Percentiles rank a stretch among this genome's conserved stretches.
Evolutionary conservation across 1,140 invertebrate species (phyloP).

Genomic region (Hirudo medicinalis): DNA sequence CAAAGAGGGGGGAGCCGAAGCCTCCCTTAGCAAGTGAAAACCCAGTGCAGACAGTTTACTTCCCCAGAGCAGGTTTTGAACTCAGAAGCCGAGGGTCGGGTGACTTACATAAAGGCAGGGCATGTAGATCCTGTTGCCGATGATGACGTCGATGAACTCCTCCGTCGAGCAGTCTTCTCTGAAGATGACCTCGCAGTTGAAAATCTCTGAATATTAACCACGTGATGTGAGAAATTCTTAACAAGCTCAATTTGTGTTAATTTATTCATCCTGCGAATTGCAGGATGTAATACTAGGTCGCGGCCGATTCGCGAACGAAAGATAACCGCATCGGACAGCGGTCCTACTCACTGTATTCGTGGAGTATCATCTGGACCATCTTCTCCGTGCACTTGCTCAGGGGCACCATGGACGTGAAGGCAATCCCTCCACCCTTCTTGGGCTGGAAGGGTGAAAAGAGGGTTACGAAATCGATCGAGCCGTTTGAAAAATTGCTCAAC

Average conservation of each 20-base stretch:
- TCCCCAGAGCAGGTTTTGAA: too few relatives aligned
- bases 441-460: not conserved
- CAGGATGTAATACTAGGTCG: too few relatives aligned
- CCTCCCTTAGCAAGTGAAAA: not conserved
- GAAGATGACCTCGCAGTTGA: conserved; percentile 90
- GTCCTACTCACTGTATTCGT: conserved; percentile 66
- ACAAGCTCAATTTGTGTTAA: too few relatives aligned
- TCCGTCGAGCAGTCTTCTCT: conserved; percentile 88
- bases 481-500: too few relatives aligned
- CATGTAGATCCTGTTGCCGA: conserved; percentile 89
- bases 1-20: too few relatives aligned
- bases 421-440: conserved; percentile 65
- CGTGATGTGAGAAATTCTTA: not conserved
- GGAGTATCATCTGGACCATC: conserved; percentile 91
- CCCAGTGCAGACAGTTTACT: not conserved
- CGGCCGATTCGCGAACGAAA: too few relatives aligned
- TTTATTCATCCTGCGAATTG: too few relatives aligned
- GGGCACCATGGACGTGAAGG: conserved; percentile 91
- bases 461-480: too few relatives aligned
- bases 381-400: conserved; percentile 91
- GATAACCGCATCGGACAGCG: too few relatives aligned
- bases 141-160: conserved; percentile 97
- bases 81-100: not conserved
- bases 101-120: conserved; percentile 73
- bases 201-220: conserved; percentile 55